Percentiles rank a stretch among this genome's conserved stretches.
Evolutionary conservation across 53 echinoderm and acorn worm genomes (phyloP).

Genomic region (Pentamera pediparva): DNA sequence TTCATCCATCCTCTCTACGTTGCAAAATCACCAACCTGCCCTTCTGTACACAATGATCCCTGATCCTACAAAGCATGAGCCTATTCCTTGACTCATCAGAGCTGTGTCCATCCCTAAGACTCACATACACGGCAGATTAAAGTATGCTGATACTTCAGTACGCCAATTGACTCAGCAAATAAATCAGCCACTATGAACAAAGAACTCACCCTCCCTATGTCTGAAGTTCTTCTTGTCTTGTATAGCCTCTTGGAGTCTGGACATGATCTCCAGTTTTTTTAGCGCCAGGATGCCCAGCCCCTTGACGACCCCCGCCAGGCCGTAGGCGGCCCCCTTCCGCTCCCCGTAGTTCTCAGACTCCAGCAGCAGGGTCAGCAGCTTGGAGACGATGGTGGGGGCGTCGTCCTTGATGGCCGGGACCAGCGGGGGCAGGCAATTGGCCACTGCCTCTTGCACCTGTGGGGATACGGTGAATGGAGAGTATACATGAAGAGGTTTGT

Average conservation of each 20-base stretch:
- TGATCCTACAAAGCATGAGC: too few relatives aligned
- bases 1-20: too few relatives aligned
- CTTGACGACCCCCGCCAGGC: conserved; percentile 91
- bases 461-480: too few relatives aligned
- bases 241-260: conserved; percentile 77
- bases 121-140: background rate
- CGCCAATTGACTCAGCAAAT: too few relatives aligned
- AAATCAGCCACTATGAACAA: too few relatives aligned
- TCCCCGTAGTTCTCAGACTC: conserved; percentile 95
- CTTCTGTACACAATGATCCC: background rate
- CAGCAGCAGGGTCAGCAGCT: conserved; percentile 66
- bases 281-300: conserved; percentile 89
- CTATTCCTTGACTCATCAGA: too few relatives aligned
- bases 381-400: conserved; percentile 76
- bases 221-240: conserved; percentile 97
- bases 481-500: too few relatives aligned
- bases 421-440: conserved; percentile 92
- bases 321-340: conserved; percentile 94
- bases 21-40: too few relatives aligned
- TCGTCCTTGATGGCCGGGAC: conserved; percentile 93
- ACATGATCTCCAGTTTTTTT: conserved; percentile 91
- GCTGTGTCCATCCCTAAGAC: too few relatives aligned
- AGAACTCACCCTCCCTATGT: conserved; percentile 73
- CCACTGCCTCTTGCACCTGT: conserved; percentile 98
- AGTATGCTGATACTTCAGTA: too few relatives aligned